These are phyloP conservation scores for Leguminivora glycinivorella DNA, from an alignment of 1,140 invertebrate species.

Conservation along the genomic window DNA sequence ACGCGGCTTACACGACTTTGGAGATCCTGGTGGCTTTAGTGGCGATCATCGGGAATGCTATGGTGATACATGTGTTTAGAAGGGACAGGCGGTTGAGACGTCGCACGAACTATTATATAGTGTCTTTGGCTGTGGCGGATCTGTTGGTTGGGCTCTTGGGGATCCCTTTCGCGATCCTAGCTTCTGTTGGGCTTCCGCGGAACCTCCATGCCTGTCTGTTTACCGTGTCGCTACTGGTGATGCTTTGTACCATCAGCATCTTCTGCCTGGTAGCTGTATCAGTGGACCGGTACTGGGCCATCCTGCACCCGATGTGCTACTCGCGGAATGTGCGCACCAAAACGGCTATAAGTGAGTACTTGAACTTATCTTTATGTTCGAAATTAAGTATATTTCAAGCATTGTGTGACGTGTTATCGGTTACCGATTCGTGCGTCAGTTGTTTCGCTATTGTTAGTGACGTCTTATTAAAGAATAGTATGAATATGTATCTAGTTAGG, in stretches of 20 bases:
- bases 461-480: neutral
- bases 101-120: conserved; percentile 94
- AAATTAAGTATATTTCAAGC: conserved; percentile 2
- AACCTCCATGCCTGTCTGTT: conserved; percentile 91
- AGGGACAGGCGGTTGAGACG: conserved; percentile 87
- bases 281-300: conserved; percentile 95
- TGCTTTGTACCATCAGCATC: conserved; percentile 94
- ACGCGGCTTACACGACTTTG: conserved; percentile 85
- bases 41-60: conserved; percentile 89
- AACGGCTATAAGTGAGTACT: conserved; percentile 89
- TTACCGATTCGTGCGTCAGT: conserved; percentile 23
- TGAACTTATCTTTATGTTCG: conserved; percentile 6
- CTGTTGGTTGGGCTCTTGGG: conserved; percentile 88
- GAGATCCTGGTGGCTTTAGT: conserved; percentile 90
- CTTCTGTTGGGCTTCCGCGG: conserved; percentile 82
- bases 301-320: conserved; percentile 93
- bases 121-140: conserved; percentile 92
- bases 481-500: neutral
- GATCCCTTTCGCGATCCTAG: conserved; percentile 92
- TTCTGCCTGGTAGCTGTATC: conserved; percentile 94
- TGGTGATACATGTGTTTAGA: conserved; percentile 91
- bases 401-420: conserved; percentile 3
- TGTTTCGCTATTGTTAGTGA: neutral
- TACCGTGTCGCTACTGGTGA: conserved; percentile 91
- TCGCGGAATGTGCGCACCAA: conserved; percentile 91